These are phyloP conservation scores for Pollenia griseotomentosa DNA, from an alignment of 2,888 invertebrate species.

Conservation along the genomic window DNA sequence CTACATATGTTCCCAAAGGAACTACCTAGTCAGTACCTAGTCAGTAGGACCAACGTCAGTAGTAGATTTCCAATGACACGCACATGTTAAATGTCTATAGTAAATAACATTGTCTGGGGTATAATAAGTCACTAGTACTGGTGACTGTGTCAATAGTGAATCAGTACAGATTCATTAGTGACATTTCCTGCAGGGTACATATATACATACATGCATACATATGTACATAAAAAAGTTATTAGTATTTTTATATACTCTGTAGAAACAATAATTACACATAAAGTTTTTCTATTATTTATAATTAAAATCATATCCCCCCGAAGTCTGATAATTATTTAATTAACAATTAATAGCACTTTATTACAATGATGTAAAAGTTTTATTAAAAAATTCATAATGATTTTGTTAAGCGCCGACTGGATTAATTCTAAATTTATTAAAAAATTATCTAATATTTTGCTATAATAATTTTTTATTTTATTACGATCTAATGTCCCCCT, in stretches of 20 bases:
- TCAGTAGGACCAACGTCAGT: too few relatives aligned
- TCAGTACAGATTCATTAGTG: too few relatives aligned
- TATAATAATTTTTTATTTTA: background rate
- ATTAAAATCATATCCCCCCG: conserved; percentile 13
- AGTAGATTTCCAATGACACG: too few relatives aligned
- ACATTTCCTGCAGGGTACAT: too few relatives aligned
- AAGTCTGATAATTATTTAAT: conserved; percentile 18
- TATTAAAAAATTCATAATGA: background rate
- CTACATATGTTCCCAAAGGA: too few relatives aligned
- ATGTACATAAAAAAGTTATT: background rate
- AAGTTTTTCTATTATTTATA: conserved; percentile 29
- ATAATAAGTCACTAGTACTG: too few relatives aligned
- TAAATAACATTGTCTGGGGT: too few relatives aligned
- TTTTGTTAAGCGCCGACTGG: conserved; percentile 8
- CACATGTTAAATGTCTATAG: too few relatives aligned
- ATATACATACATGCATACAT: background rate
- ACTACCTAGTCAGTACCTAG: too few relatives aligned
- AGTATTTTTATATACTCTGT: background rate
- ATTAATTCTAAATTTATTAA: conserved; percentile 25
- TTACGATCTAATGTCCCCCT: conserved; percentile 10
- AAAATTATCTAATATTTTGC: background rate
- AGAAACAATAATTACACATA: background rate
- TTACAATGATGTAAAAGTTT: background rate
- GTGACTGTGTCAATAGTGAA: too few relatives aligned
- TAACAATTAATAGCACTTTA: conserved; percentile 1